Evolutionary conservation across 2,113 vertebrate species (phyloP), one percentile per base, ranked within the genome.

Genomic region (Triplophysa tibetana): DNA sequence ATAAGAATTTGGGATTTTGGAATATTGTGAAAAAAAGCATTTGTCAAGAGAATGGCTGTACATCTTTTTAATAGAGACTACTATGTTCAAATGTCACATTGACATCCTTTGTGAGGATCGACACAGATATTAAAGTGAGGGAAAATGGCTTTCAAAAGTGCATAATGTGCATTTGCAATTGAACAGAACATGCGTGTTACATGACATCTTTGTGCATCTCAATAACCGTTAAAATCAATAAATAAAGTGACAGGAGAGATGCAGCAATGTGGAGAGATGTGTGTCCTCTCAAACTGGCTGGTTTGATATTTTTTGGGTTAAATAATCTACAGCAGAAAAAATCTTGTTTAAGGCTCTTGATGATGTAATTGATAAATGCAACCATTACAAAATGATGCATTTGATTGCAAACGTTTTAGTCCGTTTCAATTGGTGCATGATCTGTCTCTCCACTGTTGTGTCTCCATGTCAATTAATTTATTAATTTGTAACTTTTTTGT

Each of bases 101-200:
- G 83, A 84, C 79, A 84, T 81, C 88, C 84, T 88, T 84, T 87
- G 80, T 86, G 79, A 80, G 52, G 74, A 75, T 79, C 54, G 43
- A 81, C 77, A 85, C 62, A 87, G 68, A 78, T 81, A 84, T 90
- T 88, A 54, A 89, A 90, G 93, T 92, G 94, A 94, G 95, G 96
- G 97, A 96, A 96, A 94, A 91, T 95, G 95, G 95, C 96, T 96
- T 96, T 96, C 89, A 92, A 89, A 91, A 94, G 95, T 94, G 94
- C 92, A 87, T 88, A 92, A 90, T 92, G 89, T 91, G 90, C 93
- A 93, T 91, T 90, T 88, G 92, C 93, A 93, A 89, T 90, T 91
- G 90, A 86, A 85, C 85, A 90, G 85, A 33, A 89, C 97, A 98
- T 98, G 96, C 97, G 94, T 69, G 85, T 90, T 89, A 93, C 92